Percentiles rank a stretch among this genome's conserved stretches.
Conservation (phyloP, 1,140 invertebrate species). For the Ridgeia piscesae region DNA sequence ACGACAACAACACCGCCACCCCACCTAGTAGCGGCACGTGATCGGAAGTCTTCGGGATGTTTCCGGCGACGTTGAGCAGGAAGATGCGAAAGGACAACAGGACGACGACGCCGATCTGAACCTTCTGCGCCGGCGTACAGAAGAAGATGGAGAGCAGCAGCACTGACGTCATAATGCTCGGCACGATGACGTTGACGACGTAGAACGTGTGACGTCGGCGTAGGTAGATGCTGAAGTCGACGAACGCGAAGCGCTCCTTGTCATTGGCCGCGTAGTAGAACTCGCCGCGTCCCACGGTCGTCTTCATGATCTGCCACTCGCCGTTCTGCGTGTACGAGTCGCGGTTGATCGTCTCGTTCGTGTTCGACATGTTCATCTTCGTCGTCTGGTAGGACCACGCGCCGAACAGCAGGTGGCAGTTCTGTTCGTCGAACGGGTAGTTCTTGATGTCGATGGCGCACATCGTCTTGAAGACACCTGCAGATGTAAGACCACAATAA, state of each 20-base stretch:
- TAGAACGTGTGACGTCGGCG: slow-evolving; percentile 32
- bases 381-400: slow-evolving; percentile 31
- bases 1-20: not conserved
- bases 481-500: no score
- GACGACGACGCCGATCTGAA: slow-evolving; percentile 28
- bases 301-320: slow-evolving; percentile 22
- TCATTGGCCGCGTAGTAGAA: slow-evolving; percentile 28
- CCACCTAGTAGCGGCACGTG: slow-evolving; percentile 27
- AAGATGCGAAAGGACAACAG: slow-evolving; percentile 29
- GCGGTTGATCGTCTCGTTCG: slow-evolving; percentile 19
- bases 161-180: slow-evolving; percentile 32
- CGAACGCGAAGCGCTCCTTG: slow-evolving; percentile 19
- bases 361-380: slow-evolving; percentile 31
- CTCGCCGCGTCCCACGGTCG: slow-evolving; percentile 17
- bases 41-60: slow-evolving; percentile 29
- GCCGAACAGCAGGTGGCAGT: slow-evolving; percentile 28
- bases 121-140: slow-evolving; percentile 32
- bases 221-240: slow-evolving; percentile 26
- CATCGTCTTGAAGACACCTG: slow-evolving; percentile 33
- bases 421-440: slow-evolving; percentile 32
- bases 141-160: slow-evolving; percentile 32
- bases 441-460: slow-evolving; percentile 32
- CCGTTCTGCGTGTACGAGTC: slow-evolving; percentile 25
- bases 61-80: slow-evolving; percentile 28
- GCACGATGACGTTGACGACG: slow-evolving; percentile 31